These are phyloP conservation scores for Epirrhoe tristata DNA, from an alignment of 2,888 invertebrate genomes.

Conservation along the genomic window DNA sequence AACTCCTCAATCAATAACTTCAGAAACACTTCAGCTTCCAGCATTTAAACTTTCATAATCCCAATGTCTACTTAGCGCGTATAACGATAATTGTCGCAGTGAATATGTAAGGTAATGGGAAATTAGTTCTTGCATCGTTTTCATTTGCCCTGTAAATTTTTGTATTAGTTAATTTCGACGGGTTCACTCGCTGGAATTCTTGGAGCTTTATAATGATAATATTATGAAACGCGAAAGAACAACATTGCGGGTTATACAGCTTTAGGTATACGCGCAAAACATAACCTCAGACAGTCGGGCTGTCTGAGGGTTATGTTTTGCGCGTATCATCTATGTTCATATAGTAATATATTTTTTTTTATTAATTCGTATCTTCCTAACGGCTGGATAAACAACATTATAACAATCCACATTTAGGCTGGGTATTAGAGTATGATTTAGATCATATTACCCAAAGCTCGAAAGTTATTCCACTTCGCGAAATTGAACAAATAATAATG, in stretches of 20 bases:
- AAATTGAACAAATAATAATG: constrained; percentile 29
- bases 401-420: neutral
- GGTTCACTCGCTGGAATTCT: constrained; percentile 8
- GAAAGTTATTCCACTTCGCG: constrained; percentile 22
- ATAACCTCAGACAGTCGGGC: no score
- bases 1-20: neutral
- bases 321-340: no score
- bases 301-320: no score
- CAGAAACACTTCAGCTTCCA: neutral
- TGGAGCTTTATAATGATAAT: constrained; percentile 8
- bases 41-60: neutral
- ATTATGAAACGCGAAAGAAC: constrained; percentile 7
- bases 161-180: constrained; percentile 31
- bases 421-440: constrained; percentile 4
- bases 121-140: constrained; percentile 23
- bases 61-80: neutral
- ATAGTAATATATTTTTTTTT: no score
- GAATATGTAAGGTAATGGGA: constrained; percentile 19
- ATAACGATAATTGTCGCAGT: constrained; percentile 26
- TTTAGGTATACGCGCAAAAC: no score
- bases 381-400: neutral
- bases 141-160: constrained; percentile 29
- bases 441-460: constrained; percentile 23
- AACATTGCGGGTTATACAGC: neutral
- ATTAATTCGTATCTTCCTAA: no score